phyloP scores from a whole-genome alignment of 2,797 vertebrate species.

The Gastrophryne carolinensis region DNA sequence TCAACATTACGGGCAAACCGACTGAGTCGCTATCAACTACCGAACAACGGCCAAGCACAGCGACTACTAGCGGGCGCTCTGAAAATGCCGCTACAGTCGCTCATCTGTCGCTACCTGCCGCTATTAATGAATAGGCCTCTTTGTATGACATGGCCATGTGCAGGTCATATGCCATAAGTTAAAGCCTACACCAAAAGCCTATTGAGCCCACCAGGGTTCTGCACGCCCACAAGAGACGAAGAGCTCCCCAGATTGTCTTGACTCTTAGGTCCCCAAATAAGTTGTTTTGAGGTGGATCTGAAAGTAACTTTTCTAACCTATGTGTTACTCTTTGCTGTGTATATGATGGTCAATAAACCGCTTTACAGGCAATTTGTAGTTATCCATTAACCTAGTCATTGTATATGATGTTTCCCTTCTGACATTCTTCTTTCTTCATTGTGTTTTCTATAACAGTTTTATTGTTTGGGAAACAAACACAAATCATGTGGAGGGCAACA shows the following conservation, averaged over 20 bases:
- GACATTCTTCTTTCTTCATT: not conserved
- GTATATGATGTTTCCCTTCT: not conserved
- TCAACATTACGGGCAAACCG: too few species aligned
- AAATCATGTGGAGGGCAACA: too few species aligned
- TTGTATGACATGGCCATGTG: too few species aligned
- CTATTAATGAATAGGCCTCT: too few species aligned
- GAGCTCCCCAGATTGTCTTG: not conserved
- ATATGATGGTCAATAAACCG: conserved; percentile 4
- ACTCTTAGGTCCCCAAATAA: not conserved
- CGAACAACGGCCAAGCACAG: too few species aligned
- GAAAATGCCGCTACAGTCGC: too few species aligned
- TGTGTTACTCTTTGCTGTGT: not conserved
- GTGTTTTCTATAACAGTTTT: not conserved
- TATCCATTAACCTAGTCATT: not conserved
- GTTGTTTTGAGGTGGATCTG: not conserved
- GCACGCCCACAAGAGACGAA: not conserved
- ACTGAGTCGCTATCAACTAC: too few species aligned
- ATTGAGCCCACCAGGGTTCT: not conserved
- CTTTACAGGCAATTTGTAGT: not conserved
- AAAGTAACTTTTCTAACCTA: not conserved
- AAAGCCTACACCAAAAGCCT: not conserved
- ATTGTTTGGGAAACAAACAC: too few species aligned
- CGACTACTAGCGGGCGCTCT: too few species aligned
- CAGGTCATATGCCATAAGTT: not conserved
- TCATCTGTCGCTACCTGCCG: too few species aligned